Percentiles rank a stretch among this genome's conserved stretches.
phyloP scores from a whole-genome alignment of 2,888 invertebrate genomes.

The Euzophera pinguis region DNA sequence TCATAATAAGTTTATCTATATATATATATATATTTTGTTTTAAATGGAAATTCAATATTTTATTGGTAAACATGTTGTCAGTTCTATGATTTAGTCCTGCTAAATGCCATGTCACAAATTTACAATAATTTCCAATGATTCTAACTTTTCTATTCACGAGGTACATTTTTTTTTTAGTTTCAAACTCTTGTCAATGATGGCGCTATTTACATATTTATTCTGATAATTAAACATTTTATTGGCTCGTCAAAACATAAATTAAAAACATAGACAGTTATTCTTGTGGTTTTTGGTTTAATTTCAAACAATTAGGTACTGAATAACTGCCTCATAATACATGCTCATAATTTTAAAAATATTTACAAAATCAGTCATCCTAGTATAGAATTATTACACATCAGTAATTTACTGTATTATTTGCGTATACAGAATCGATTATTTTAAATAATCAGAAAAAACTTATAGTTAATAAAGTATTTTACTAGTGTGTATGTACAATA shows the following conservation, averaged over 20 bases:
- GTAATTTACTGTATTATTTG: slow-evolving; percentile 28
- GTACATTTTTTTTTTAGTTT: background rate
- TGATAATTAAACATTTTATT: background rate
- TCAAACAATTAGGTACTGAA: too few species aligned
- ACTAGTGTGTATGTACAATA: slow-evolving; percentile 29
- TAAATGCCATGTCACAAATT: background rate
- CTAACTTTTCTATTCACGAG: background rate
- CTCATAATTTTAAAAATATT: slow-evolving; percentile 3
- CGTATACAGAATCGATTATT: slow-evolving; percentile 27
- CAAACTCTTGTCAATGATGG: slow-evolving; percentile 18
- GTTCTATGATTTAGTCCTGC: background rate
- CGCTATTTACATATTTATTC: slow-evolving; percentile 24
- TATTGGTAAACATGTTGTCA: background rate
- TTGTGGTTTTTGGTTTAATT: slow-evolving; percentile 10
- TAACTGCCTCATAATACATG: background rate
- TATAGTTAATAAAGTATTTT: slow-evolving; percentile 29
- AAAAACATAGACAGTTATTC: slow-evolving; percentile 19
- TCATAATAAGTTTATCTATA: background rate
- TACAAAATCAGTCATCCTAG: slow-evolving; percentile 5
- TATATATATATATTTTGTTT: background rate
- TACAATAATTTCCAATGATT: background rate
- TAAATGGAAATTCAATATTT: slow-evolving; percentile 3
- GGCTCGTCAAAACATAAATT: slow-evolving; percentile 1
- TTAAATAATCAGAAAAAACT: slow-evolving; percentile 4
- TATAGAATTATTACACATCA: slow-evolving; percentile 25